Evolutionary conservation across 2,888 invertebrate species (phyloP), one percentile per base, ranked within the genome.

Genomic region (Heliconius ethilla): DNA sequence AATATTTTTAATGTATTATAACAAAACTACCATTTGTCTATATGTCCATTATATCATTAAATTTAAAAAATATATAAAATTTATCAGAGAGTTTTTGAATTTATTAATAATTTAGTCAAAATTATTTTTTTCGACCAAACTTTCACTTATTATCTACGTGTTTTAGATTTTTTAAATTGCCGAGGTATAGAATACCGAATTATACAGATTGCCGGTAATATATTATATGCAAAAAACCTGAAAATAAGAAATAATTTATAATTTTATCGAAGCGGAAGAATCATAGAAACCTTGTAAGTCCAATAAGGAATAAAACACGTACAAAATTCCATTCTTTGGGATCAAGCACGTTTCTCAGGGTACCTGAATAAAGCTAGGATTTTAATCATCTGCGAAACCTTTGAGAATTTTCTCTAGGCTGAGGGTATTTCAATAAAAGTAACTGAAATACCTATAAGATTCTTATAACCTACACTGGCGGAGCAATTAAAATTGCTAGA

Each of bases 261-360:
- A 67, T n/a, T 4, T 6, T 67, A 67, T n/a, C 5, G 6, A n/a
- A 22, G 4, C 37, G n/a, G 2, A 6, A 37, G 13, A 25, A 67
- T 13, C 59, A 37, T 62, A 15, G 3, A 13, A 63, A 6, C n/a
- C 40, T 25, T 74, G 9, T 74, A 13, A 33, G 13, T 65, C 63
- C 40, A 74, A 72, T 72, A 59, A 74, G 40, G 45, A 27, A 65
- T 74, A 74, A 74, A 74, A 74, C 74, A 74, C 74, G 74, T 74
- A 65, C 74, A 18, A 37, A 74, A 63, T 63, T 63, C 63, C 74
- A 25, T 74, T 63, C 63, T 63, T 65, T 18, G 27, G 62, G 74
- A 63, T 63, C 74, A 27, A 40, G 74, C 74, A 74, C 74, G 74
- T 74, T 33, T 74, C 40, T 40, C 40, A 22, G 45, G 72, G 72